Evolutionary conservation across 1,140 invertebrate species (phyloP).

Genomic region (Drosophila dunni): DNA sequence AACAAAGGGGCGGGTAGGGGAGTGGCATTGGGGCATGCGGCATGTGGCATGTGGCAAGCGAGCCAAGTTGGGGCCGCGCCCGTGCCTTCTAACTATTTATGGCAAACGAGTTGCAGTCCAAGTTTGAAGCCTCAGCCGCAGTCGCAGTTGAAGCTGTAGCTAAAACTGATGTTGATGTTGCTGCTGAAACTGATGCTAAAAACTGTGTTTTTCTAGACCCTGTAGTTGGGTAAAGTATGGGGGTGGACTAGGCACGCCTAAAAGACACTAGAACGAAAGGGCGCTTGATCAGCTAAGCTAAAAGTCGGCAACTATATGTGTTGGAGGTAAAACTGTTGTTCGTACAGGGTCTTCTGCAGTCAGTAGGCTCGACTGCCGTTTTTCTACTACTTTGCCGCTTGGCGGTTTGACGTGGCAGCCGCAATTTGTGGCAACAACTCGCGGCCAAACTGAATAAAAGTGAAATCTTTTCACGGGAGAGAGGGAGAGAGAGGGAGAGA

Average conservation of each 20-base stretch:
- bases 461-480: slow-evolving; percentile 56
- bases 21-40: slow-evolving; percentile 1
- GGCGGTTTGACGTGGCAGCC: slow-evolving; percentile 44
- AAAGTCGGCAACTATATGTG: too few species aligned
- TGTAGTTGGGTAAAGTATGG: too few species aligned
- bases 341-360: too few species aligned
- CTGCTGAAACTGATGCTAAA: too few species aligned
- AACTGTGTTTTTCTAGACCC: too few species aligned
- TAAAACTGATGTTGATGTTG: slow-evolving; percentile 8
- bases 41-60: slow-evolving; percentile 36
- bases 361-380: too few species aligned
- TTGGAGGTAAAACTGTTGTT: too few species aligned
- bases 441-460: slow-evolving; percentile 51
- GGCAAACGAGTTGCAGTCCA: slow-evolving; percentile 72
- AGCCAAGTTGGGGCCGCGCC: slow-evolving; percentile 71
- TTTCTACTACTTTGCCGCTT: too few species aligned
- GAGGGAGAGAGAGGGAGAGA: background rate
- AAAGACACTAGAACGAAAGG: too few species aligned
- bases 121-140: background rate
- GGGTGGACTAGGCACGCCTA: too few species aligned
- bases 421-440: slow-evolving; percentile 37
- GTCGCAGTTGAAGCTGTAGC: slow-evolving; percentile 15
- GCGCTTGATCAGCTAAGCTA: too few species aligned
- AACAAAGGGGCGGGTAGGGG: background rate
- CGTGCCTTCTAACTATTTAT: slow-evolving; percentile 82